Conservation (phyloP, 2,888 invertebrate genomes). For the Tetheella fluctuosa region DNA sequence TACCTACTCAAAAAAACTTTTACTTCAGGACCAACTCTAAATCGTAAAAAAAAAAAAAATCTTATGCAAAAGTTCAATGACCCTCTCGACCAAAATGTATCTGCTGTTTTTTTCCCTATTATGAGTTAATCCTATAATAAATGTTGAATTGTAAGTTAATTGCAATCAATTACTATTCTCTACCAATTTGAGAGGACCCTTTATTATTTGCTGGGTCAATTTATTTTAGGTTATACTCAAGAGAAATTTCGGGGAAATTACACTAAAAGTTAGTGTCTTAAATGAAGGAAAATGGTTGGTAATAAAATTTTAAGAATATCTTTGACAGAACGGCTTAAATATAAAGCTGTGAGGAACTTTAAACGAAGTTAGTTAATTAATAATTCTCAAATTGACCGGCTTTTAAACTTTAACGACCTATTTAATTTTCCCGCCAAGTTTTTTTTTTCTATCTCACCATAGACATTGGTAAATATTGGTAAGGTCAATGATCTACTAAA, state of each 20-base stretch:
- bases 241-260: neutral
- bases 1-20: too few relatives aligned
- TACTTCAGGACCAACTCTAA: too few relatives aligned
- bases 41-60: too few relatives aligned
- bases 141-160: neutral
- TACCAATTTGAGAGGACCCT: neutral
- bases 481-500: too few relatives aligned
- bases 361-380: constrained; percentile 4
- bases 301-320: constrained; percentile 3
- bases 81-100: too few relatives aligned
- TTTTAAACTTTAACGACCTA: neutral
- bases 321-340: neutral
- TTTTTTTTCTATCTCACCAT: too few relatives aligned
- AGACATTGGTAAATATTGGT: too few relatives aligned
- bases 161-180: neutral
- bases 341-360: neutral
- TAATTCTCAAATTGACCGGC: neutral
- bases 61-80: too few relatives aligned
- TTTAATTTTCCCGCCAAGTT: neutral
- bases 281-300: constrained; percentile 1
- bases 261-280: neutral
- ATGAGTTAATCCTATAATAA: too few relatives aligned
- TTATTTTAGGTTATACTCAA: neutral
- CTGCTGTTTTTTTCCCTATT: too few relatives aligned
- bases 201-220: neutral